Evolutionary conservation across 2,797 vertebrate species (phyloP).

Genomic region (Enteromius anoplus): DNA sequence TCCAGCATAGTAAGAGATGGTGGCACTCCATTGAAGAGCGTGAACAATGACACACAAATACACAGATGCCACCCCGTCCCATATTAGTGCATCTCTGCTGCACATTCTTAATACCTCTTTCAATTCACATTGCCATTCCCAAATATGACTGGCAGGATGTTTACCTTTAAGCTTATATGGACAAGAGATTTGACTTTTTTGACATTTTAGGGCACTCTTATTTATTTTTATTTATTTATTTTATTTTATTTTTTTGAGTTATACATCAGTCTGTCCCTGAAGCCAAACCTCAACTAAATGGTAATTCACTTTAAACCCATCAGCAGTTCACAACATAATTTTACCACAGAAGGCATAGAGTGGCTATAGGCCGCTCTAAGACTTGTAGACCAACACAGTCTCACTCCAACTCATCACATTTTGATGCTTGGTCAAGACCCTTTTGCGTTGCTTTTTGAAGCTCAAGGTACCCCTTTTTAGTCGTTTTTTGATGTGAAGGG

Average conservation of each 20-base stretch:
- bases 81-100: slow-evolving; percentile 51
- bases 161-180: slow-evolving; percentile 35
- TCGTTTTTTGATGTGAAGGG: too few relatives aligned
- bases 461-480: too few relatives aligned
- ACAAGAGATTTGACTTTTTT: slow-evolving; percentile 2
- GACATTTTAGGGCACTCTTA: neutral
- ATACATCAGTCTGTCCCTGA: slow-evolving; percentile 9
- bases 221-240: too few relatives aligned
- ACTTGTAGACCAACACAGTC: neutral
- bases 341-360: neutral
- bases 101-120: slow-evolving; percentile 48
- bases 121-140: slow-evolving; percentile 36
- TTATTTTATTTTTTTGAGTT: slow-evolving; percentile 15
- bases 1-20: slow-evolving; percentile 9
- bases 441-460: too few relatives aligned
- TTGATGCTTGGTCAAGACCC: too few relatives aligned
- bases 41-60: slow-evolving; percentile 28
- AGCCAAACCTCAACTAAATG: slow-evolving; percentile 1
- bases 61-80: slow-evolving; percentile 24
- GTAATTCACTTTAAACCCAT: slow-evolving; percentile 12
- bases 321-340: neutral
- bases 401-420: too few relatives aligned
- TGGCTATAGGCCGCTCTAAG: neutral
- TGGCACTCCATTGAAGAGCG: slow-evolving; percentile 29
- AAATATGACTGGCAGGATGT: slow-evolving; percentile 34